Percentiles rank a stretch among this genome's conserved stretches.
These are phyloP conservation scores for Aepyceros melampus DNA, from an alignment of 2,113 vertebrate genomes.

Conservation along the genomic window DNA sequence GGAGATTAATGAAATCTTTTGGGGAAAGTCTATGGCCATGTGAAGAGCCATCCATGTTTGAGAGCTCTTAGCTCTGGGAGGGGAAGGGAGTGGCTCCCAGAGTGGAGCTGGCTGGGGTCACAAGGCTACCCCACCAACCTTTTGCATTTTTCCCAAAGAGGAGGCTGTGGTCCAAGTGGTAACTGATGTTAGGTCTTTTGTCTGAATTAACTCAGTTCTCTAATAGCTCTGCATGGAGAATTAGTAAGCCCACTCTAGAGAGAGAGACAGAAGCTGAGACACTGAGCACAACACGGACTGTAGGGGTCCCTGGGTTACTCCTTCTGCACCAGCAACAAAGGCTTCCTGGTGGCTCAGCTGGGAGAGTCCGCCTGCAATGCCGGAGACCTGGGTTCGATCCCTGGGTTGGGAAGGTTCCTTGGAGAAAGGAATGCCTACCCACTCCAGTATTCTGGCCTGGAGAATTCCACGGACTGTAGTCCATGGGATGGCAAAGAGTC, in stretches of 20 bases:
- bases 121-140: neutral
- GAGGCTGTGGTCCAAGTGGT: neutral
- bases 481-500: neutral
- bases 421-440: neutral
- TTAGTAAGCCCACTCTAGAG: neutral
- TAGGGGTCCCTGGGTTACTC: accelerated
- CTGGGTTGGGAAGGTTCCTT: neutral
- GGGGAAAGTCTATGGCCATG: neutral
- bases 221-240: neutral
- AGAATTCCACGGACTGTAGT: neutral
- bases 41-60: neutral
- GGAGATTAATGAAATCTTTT: neutral
- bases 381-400: neutral
- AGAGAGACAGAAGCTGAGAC: neutral
- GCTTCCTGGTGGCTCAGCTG: neutral
- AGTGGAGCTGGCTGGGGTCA: neutral
- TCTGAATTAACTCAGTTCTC: neutral
- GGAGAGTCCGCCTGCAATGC: too few relatives aligned
- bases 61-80: neutral
- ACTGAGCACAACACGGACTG: neutral
- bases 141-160: neutral
- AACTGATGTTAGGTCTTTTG: too few relatives aligned
- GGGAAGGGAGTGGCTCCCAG: neutral
- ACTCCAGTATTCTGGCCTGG: neutral
- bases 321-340: neutral